Base-by-base conservation (phyloP, 2,888 invertebrate genomes). In the Euplexia lucipara region DNA sequence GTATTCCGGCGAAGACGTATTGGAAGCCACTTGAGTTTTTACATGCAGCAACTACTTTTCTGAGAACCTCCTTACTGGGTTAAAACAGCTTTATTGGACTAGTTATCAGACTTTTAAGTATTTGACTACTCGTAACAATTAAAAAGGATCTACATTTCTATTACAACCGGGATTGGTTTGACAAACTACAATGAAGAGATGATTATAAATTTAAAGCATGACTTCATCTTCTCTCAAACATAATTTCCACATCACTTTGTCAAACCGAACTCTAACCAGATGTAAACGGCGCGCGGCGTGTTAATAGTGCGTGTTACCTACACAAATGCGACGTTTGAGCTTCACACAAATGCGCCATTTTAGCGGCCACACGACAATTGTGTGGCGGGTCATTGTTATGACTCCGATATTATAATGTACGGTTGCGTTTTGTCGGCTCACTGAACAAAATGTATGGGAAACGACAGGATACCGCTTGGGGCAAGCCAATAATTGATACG, bases 351-450 rank as follows among this genome's bases (percentile, higher is more conserved):
- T 44, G 52, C n/a, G 12, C 20, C 44, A 47, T 49, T 64, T 39
- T 44, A 49, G 35, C 59, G 8, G 22, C 30, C 34, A 53, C 37
- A 44, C 26, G n/a, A 20, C 47, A 20, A 44, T 62, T 69, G 69
- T 69, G 75, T 37, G 41, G 48, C 32, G 18, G 16, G 44, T 35
- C 64, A 58, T 51, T 73, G 58, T 70, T 58, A 45, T 18, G 37
- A 51, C 20, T 52, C 42, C 37, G 45, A 73, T 56, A 69, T 69
- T 69, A 42, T 71, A 61, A 54, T 68, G 42, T 56, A 51, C 45
- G 12, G 32, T 68, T 49, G 60, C 12, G 44, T 44, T 47, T 52
- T 60, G 48, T 32, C 20, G 48, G 9, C 22, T 35, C 42, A 49
- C 30, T 70, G 60, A 41, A 14, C 53, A 44, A 60, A 39, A 53